These are phyloP conservation scores for Tinea pellionella DNA, from an alignment of 2,888 invertebrate genomes.

Conservation along the genomic window DNA sequence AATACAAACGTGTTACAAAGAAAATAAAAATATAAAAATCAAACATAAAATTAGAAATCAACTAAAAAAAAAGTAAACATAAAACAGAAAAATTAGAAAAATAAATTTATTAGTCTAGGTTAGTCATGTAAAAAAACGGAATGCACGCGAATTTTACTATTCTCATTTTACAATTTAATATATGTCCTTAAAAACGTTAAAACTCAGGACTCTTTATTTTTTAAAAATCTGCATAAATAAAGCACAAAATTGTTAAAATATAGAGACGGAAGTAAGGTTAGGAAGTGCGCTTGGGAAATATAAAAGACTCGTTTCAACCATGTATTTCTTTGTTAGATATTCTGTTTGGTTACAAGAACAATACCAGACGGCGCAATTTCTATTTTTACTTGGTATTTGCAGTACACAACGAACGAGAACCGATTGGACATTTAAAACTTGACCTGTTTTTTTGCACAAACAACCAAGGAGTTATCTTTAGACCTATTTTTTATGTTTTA, in stretches of 20 bases:
- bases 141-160: too few relatives aligned
- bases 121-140: too few relatives aligned
- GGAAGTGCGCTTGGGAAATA: slow-evolving; percentile 4
- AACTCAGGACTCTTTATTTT: not conserved
- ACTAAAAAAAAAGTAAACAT: too few relatives aligned
- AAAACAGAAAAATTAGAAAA: too few relatives aligned
- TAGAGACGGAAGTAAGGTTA: slow-evolving; percentile 3
- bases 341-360: slow-evolving; percentile 1
- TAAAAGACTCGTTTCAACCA: not conserved
- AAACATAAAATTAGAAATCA: too few relatives aligned
- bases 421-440: not conserved
- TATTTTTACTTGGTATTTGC: not conserved
- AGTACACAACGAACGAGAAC: not conserved
- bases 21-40: too few relatives aligned
- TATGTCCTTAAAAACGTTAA: too few relatives aligned
- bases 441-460: not conserved
- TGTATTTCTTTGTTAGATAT: slow-evolving; percentile 5
- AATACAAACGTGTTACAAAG: too few relatives aligned
- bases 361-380: not conserved
- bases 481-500: too few relatives aligned
- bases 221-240: slow-evolving; percentile 3
- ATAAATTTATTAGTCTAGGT: too few relatives aligned
- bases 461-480: too few relatives aligned
- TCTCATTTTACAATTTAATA: too few relatives aligned
- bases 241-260: not conserved